Conservation (phyloP, 92 coral and sea anemone genomes). For the Bergia sp. region DNA sequence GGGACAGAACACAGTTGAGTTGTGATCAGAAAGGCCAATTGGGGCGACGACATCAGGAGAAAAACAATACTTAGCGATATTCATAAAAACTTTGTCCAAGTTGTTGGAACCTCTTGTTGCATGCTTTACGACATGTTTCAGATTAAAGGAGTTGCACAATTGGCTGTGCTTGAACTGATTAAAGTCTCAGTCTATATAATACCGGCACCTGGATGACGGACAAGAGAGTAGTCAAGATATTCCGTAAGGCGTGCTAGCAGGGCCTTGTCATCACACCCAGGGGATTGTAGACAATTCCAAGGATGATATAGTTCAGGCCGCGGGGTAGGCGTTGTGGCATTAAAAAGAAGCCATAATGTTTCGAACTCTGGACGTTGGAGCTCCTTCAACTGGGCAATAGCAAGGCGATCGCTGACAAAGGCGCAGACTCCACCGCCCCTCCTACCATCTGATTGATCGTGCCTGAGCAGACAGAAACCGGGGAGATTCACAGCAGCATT, state of each 20-base stretch:
- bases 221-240: background rate
- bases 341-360: constrained; percentile 3
- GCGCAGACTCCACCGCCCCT: background rate
- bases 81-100: constrained; percentile 23
- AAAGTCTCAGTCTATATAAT: constrained; percentile 13
- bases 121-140: constrained; percentile 2
- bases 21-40: constrained; percentile 29
- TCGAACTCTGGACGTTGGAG: too few species aligned
- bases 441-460: too few species aligned
- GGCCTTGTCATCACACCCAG: constrained; percentile 29
- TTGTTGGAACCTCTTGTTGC: too few species aligned
- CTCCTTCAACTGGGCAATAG: too few species aligned
- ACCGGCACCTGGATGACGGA: background rate
- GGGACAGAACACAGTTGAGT: constrained; percentile 23
- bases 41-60: constrained; percentile 21
- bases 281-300: constrained; percentile 31
- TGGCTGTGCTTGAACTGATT: background rate
- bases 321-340: constrained; percentile 48
- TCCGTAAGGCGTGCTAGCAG: constrained; percentile 19
- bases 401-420: too few species aligned
- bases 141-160: constrained; percentile 32
- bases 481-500: too few species aligned
- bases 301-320: constrained; percentile 44
- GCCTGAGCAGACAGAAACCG: too few species aligned
- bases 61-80: background rate